These are phyloP conservation scores for Dugesia japonica DNA, from an alignment of 2,888 invertebrate species.

Conservation along the genomic window DNA sequence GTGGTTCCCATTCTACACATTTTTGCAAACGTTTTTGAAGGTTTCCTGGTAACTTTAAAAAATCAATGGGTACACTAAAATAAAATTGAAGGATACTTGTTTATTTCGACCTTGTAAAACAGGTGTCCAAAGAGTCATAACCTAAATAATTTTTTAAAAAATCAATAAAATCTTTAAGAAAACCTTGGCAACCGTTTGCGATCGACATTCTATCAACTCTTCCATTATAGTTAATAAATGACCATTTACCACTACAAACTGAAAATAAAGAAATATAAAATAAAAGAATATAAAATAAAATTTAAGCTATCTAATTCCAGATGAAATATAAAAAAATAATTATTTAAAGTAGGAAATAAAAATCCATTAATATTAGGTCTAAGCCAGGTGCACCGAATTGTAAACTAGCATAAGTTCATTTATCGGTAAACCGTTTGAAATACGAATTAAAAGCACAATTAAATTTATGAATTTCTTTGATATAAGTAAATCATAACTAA, in stretches of 20 bases:
- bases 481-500: too few species aligned
- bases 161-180: not conserved
- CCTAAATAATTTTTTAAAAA: slow-evolving; percentile 38
- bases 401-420: too few species aligned
- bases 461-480: too few species aligned
- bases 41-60: slow-evolving; percentile 65
- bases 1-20: slow-evolving; percentile 66
- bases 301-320: too few species aligned
- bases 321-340: too few species aligned
- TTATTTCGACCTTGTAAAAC: slow-evolving; percentile 76
- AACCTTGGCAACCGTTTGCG: slow-evolving; percentile 72
- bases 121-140: slow-evolving; percentile 81
- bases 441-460: too few species aligned
- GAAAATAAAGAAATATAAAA: not conserved
- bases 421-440: too few species aligned
- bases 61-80: not conserved
- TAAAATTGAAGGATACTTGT: slow-evolving; percentile 52
- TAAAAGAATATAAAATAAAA: too few species aligned
- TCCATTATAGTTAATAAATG: slow-evolving; percentile 26
- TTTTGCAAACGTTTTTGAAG: slow-evolving; percentile 69
- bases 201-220: slow-evolving; percentile 61
- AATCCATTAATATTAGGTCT: too few species aligned
- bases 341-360: too few species aligned
- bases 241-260: slow-evolving; percentile 29
- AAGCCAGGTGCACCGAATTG: too few species aligned